Base-by-base conservation (phyloP, 2,888 invertebrate genomes). In the Rhingia rostrata region DNA sequence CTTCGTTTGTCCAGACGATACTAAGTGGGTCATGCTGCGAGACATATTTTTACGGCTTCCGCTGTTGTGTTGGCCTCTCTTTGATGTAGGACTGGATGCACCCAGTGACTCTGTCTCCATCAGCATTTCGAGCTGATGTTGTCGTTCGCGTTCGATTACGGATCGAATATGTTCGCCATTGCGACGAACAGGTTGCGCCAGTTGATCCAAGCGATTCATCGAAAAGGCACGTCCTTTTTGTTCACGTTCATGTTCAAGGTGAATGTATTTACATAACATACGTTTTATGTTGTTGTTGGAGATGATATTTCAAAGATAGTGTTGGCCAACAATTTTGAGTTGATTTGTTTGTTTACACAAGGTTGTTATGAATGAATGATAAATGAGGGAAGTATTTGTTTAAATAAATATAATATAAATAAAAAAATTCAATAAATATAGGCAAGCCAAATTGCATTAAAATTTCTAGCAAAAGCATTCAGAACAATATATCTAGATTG, bases 191-290 rank as follows among this genome's bases (percentile, higher is more conserved):
- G 96, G 95, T 92, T 94, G 94, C 88, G 96, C 94, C 92, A 96
- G 93, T 91, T 95, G 95, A 94, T 97, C 97, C 93, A 97, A 94
- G 89, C 97, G 95, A 90, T 97, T 96, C 97, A 97, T 97, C 92
- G 97, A 97, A 93, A 96, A 96, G 90, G 97, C 97, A 94, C 97
- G 97, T 94, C 95, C 95, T 95, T 87, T 86, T 22, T 1, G 22
- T 22, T 22, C 22, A 22, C 2, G 22, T 22, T 22, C 22, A 22
- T 22, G 22, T 2, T 85, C 53, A 45, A 58, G 30, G 47, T 41
- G 58, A 32, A 69, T 60, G 35, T 41, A 58, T 61, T 79, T 66
- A 66, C 43, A 47, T 69, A 22, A 22, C 2, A 22, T 51, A 66
- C 58, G 41, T 33, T 64, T 70, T 80, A 64, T 70, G 80, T 69